Conservation (phyloP, 2,797 vertebrate genomes). For the Smutsia temminckii region DNA sequence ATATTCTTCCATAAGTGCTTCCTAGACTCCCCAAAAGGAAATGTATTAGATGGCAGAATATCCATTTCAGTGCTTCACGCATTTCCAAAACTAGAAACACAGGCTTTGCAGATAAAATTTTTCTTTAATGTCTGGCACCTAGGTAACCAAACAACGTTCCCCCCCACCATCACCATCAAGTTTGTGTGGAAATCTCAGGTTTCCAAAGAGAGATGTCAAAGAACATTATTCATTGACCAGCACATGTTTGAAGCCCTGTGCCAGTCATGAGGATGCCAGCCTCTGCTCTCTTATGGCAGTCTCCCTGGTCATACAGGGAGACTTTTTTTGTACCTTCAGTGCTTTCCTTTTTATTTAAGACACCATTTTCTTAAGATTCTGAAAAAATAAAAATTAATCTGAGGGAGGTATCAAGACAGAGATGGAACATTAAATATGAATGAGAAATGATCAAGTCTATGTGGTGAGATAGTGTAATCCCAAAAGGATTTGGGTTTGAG, state of each 20-base stretch:
- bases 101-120: neutral
- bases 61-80: neutral
- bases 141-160: neutral
- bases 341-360: neutral
- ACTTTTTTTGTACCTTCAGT: neutral
- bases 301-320: neutral
- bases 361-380: neutral
- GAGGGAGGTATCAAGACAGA: neutral
- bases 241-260: neutral
- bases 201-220: neutral
- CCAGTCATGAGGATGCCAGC: neutral
- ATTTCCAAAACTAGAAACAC: neutral
- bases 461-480: neutral
- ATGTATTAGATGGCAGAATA: constrained; percentile 19
- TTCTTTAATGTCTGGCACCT: neutral
- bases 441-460: neutral
- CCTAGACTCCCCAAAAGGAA: constrained; percentile 85
- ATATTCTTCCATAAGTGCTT: constrained; percentile 98
- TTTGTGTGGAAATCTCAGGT: neutral
- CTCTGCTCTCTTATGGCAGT: neutral
- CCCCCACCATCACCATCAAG: neutral
- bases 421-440: neutral
- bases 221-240: neutral
- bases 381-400: constrained; percentile 27
- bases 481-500: neutral